These are phyloP conservation scores for Actenoides hombroni DNA, from an alignment of 2,113 vertebrate genomes.

Conservation along the genomic window DNA sequence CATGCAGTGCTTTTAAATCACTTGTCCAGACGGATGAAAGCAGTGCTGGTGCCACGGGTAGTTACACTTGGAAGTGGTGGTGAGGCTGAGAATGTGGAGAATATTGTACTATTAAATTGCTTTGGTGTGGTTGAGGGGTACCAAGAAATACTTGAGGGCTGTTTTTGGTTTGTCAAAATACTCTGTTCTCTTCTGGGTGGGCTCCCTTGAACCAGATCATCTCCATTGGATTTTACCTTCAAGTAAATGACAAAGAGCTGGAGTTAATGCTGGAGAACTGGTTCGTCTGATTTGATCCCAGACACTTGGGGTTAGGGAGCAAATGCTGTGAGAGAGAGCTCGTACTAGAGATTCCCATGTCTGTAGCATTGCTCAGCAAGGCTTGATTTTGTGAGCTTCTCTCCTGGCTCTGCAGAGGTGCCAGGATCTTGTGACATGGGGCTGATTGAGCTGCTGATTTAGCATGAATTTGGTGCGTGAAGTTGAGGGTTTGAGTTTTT, in stretches of 20 bases:
- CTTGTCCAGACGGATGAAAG: background rate
- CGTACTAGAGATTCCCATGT: background rate
- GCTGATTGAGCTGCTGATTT: background rate
- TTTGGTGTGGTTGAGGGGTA: background rate
- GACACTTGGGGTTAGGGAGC: background rate
- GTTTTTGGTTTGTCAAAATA: background rate
- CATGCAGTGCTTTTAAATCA: background rate
- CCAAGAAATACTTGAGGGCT: background rate
- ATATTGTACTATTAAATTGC: background rate
- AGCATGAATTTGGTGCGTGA: background rate
- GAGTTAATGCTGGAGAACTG: background rate
- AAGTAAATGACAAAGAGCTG: background rate
- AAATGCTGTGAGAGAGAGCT: background rate
- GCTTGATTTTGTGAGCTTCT: background rate
- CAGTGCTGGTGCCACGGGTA: background rate
- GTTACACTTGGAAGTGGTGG: background rate
- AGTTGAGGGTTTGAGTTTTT: background rate
- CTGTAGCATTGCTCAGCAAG: background rate
- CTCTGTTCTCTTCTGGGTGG: background rate
- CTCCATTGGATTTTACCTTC: background rate
- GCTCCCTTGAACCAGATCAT: background rate
- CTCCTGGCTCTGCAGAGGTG: background rate
- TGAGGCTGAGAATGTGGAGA: background rate
- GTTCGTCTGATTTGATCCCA: background rate
- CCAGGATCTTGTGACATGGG: rapidly evolving